Conservation (phyloP, 2,113 vertebrate genomes). For the Calidris pugnax region DNA sequence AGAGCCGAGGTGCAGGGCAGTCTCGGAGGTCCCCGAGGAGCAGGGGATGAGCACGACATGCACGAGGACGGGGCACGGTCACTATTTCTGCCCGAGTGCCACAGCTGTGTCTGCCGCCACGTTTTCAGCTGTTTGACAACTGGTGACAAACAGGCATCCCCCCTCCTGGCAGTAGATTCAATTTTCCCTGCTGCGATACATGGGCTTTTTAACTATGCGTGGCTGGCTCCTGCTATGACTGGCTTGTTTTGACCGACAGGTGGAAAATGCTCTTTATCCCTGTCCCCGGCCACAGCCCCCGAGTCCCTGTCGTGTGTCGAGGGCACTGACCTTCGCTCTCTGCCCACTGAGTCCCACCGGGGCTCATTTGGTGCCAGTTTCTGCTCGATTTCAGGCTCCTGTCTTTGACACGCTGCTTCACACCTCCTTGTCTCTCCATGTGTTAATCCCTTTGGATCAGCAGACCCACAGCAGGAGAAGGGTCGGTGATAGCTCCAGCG, state of each 20-base stretch:
- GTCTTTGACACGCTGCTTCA: neutral
- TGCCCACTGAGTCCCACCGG: neutral
- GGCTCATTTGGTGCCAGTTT: neutral
- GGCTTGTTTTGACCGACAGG: neutral
- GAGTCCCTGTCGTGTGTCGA: neutral
- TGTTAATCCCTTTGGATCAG: neutral
- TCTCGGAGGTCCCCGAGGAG: neutral
- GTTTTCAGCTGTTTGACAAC: neutral
- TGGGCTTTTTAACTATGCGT: neutral
- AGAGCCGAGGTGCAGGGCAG: neutral
- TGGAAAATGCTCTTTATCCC: neutral
- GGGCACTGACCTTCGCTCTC: neutral
- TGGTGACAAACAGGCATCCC: neutral
- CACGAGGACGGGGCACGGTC: fast-evolving
- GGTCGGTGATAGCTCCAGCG: neutral
- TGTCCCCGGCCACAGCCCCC: neutral
- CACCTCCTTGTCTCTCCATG: neutral
- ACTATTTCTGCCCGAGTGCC: neutral
- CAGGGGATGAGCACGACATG: neutral
- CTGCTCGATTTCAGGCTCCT: neutral
- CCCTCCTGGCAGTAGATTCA: neutral
- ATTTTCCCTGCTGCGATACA: neutral
- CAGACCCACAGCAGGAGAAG: neutral
- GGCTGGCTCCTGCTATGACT: neutral
- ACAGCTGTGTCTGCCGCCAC: neutral